These are phyloP conservation scores for Liopterus haemorrhoidalis DNA, from an alignment of 2,888 invertebrate genomes.

Conservation along the genomic window DNA sequence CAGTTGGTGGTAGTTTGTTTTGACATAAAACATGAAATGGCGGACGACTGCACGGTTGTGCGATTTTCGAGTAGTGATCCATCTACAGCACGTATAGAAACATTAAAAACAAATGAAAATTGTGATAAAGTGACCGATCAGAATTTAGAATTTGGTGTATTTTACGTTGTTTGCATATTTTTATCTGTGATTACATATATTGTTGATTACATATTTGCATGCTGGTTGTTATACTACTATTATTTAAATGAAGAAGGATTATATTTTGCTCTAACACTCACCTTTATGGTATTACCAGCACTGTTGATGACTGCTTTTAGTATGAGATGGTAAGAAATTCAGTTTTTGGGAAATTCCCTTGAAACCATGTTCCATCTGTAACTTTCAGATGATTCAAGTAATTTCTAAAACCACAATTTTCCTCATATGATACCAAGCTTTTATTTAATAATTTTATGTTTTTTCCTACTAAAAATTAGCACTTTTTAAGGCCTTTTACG, in stretches of 20 bases:
- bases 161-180: constrained; percentile 45
- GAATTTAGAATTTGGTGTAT: constrained; percentile 40
- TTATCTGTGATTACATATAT: constrained; percentile 47
- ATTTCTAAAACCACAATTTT: constrained; percentile 10
- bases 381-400: too few relatives aligned
- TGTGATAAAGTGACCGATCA: constrained; percentile 41
- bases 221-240: constrained; percentile 46
- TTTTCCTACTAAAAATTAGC: too few relatives aligned
- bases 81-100: constrained; percentile 43
- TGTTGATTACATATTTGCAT: constrained; percentile 44
- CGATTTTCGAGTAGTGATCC: constrained; percentile 44
- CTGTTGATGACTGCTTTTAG: constrained; percentile 49
- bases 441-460: constrained; percentile 1
- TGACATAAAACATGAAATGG: constrained; percentile 38
- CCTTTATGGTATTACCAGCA: constrained; percentile 49
- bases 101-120: constrained; percentile 39
- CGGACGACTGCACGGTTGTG: constrained; percentile 45
- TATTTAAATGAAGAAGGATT: constrained; percentile 41
- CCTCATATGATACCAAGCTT: constrained; percentile 8
- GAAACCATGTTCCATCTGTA: neutral
- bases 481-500: too few relatives aligned
- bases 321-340: constrained; percentile 47
- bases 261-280: constrained; percentile 49
- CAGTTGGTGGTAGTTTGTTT: constrained; percentile 19
- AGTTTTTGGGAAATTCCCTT: constrained; percentile 19